A percentile compares a stretch with the other conserved stretches of the same genome.
Conservation (phyloP, 1,140 invertebrate genomes). For the Cyphomyrmex costatus region DNA sequence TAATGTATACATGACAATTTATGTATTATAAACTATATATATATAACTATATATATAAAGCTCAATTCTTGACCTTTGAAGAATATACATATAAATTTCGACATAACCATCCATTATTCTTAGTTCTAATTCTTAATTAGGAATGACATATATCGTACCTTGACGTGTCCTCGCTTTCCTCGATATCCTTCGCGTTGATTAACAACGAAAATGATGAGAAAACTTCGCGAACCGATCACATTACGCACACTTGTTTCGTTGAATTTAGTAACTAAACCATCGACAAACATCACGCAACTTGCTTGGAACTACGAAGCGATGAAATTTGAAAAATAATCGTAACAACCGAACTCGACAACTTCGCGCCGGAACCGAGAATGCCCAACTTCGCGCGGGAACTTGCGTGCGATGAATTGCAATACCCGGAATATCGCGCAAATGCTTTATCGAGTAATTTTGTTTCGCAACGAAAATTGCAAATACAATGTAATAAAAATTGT, state of each 20-base stretch:
- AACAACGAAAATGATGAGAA: neutral
- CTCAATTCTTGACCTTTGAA: neutral
- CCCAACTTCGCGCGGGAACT: neutral
- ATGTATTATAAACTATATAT: neutral
- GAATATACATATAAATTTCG: neutral
- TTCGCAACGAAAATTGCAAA: neutral
- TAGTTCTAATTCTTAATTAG: neutral
- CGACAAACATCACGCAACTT: neutral
- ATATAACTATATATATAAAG: neutral
- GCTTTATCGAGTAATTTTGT: neutral
- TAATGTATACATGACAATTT: neutral
- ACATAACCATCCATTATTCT: neutral
- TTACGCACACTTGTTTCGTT: neutral
- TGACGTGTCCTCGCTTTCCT: neutral
- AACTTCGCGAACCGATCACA: neutral
- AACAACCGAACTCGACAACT: neutral
- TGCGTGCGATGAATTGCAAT: neutral
- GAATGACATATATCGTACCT: neutral
- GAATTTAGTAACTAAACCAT: neutral
- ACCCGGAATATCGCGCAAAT: neutral
- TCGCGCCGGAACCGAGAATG: neutral
- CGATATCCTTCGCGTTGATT: neutral
- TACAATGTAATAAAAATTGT: neutral
- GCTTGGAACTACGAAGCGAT: neutral
- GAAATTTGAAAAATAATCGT: constrained; percentile 9